Base-by-base conservation (phyloP, 2,113 vertebrate species). In the Podarcis cretensis region DNA sequence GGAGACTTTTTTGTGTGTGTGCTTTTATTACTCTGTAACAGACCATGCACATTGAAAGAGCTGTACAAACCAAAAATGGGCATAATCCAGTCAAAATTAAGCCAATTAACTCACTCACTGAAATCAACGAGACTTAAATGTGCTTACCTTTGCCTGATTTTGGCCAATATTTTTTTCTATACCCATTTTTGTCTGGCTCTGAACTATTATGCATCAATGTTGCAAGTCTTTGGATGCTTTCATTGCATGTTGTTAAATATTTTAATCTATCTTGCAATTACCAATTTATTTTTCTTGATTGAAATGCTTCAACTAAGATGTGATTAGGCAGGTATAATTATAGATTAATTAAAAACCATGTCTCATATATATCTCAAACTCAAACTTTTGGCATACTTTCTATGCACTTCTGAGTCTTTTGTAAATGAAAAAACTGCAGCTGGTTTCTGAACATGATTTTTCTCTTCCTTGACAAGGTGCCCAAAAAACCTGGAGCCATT, bases 221-320 rank as follows among this genome's bases (percentile, higher is more conserved):
- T 48, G 18, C 18, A 48, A 43, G 63, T 27, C 12, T 59, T 35
- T 66, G 40, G n/a, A 54, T 25, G n/a, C 30, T 48, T 66, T 27
- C 69, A 16, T 40, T 63, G 48, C n/a, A 63, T 48, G 37, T 43
- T 69, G 18, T 35, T 87, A 79, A 89, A 88, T 82, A 78, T 74
- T 71, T 84, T 76, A 87, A 80, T 94, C 95, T 96, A 95, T 94
- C 96, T 96, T 96, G 95, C 0, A 92, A 96, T 87, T 92, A 63
- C 10, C 54, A 25, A 25, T 48, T n/a, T 87, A 87, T 90, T 23
- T 2, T 35, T 54, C 87, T 71, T 83, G 78, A 81, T 21, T 18
- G 54, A 69, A 18, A 86, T 74, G 69, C 32, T 69, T 32, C 0
- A 68, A 54, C 0, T 59, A 23, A n/a, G 27, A 59, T 84, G 35